Evolutionary conservation across 2,888 invertebrate genomes (phyloP), one percentile per base, ranked within the genome.

Genomic region (Conus canariensis): DNA sequence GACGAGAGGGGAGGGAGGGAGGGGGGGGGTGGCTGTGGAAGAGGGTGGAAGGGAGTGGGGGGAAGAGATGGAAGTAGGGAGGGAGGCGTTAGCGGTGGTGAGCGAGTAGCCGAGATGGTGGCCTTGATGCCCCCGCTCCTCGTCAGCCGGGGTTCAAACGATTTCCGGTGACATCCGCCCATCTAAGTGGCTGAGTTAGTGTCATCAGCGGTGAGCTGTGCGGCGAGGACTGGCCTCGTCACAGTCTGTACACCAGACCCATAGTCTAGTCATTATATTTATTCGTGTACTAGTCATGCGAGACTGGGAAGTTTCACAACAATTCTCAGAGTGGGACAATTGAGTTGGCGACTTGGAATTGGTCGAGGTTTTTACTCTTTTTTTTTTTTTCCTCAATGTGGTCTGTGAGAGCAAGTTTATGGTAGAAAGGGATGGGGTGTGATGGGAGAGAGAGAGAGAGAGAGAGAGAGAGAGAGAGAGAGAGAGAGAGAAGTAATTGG

Each of bases 151-250:
- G 12, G 77, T 80, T 30, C 77, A 80, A 80, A 80, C 77, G 77
- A 80, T 80, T 80, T 80, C 77, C 77, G 25, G 30, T 80, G 77
- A 80, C 30, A 80, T 80, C 77, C 77, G 77, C 77, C 30, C 30
- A 30, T 12, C 16, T 80, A 80, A 80, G 77, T 80, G 77, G 77
- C 77, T 45, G 30, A 80, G 77, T 80, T 80, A 80, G 77, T 80
- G 77, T 80, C 77, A 45, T 80, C 77, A 25, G 7, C 7, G 25
- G 77, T 12, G 45, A 80, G 19, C 77, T 7, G 12, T 30, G 30
- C 12, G 45, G 30, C 16, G 3, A 30, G 45, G 45, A 5, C 74
- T 74, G n/a, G 74, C 74, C 25, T 74, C n/a, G n/a, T 74, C n/a
- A 8, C 70, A 70, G 8, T 70, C 8, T 45, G 45, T 45, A 45